These are phyloP conservation scores for Sminthurides bifidus DNA, from an alignment of 1,140 invertebrate species.

Conservation along the genomic window DNA sequence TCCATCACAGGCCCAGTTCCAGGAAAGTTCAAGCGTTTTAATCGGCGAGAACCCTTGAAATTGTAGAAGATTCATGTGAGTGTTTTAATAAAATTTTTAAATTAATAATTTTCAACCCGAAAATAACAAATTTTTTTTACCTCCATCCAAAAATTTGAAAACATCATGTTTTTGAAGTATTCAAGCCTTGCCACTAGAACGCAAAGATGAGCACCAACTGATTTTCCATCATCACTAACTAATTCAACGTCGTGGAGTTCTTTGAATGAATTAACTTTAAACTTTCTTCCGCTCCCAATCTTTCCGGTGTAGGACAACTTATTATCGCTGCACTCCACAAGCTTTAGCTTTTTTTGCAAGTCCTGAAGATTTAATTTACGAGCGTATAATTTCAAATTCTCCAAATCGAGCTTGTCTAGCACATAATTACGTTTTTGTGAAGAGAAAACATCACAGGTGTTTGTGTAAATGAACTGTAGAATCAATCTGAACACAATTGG, in stretches of 20 bases:
- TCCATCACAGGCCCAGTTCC: neutral
- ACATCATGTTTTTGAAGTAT: constrained; percentile 59
- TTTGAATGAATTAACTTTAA: neutral
- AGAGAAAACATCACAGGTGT: constrained; percentile 48
- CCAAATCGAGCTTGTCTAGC: constrained; percentile 38
- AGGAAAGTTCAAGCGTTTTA: neutral
- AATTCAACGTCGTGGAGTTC: constrained; percentile 51
- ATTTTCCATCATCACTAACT: constrained; percentile 44
- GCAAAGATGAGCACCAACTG: constrained; percentile 58
- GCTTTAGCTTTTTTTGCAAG: constrained; percentile 35
- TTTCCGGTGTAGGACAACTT: constrained; percentile 11
- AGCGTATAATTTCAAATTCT: constrained; percentile 43
- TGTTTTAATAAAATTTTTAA: neutral
- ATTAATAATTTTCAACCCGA: neutral
- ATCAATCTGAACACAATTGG: constrained; percentile 52
- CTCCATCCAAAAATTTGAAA: constrained; percentile 56
- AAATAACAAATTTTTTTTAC: constrained; percentile 35
- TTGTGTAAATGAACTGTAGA: constrained; percentile 53
- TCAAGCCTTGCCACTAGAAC: constrained; percentile 56
- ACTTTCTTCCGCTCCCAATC: neutral
- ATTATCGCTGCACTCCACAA: constrained; percentile 11
- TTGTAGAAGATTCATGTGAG: neutral
- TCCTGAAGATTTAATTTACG: constrained; percentile 37
- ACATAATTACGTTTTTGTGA: constrained; percentile 36
- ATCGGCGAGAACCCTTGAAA: neutral